These are phyloP conservation scores for Leptinotarsa haldemani DNA, from an alignment of 2,888 invertebrate species.

Conservation along the genomic window DNA sequence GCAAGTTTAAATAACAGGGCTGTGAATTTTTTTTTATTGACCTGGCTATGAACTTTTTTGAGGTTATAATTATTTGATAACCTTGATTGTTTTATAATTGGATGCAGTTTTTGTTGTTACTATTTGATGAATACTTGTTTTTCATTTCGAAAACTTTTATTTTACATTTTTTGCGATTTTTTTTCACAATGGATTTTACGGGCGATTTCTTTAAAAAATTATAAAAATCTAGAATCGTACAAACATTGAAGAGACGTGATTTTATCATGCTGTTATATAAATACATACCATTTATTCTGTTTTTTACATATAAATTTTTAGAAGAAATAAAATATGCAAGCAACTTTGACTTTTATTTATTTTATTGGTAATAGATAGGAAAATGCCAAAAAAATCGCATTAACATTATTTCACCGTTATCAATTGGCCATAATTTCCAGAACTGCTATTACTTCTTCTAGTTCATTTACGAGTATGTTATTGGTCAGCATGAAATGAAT, in stretches of 20 bases:
- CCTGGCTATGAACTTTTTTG: constrained; percentile 18
- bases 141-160: background rate
- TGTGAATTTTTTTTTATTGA: constrained; percentile 26
- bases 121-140: background rate
- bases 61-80: constrained; percentile 22
- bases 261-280: constrained; percentile 41
- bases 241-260: constrained; percentile 26
- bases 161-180: background rate
- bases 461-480: background rate
- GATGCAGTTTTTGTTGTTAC: constrained; percentile 6
- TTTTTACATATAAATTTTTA: constrained; percentile 47
- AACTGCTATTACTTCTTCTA: background rate
- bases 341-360: background rate
- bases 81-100: constrained; percentile 32
- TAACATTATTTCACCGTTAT: background rate
- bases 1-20: constrained; percentile 19
- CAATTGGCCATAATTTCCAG: background rate
- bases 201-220: background rate
- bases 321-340: constrained; percentile 35
- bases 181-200: constrained; percentile 2
- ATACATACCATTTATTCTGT: constrained; percentile 43
- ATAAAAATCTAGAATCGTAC: background rate
- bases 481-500: background rate
- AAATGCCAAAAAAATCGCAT: background rate
- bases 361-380: background rate